Evolutionary conservation across 2,888 invertebrate species (phyloP).

Genomic region (Lasioglossum morio): DNA sequence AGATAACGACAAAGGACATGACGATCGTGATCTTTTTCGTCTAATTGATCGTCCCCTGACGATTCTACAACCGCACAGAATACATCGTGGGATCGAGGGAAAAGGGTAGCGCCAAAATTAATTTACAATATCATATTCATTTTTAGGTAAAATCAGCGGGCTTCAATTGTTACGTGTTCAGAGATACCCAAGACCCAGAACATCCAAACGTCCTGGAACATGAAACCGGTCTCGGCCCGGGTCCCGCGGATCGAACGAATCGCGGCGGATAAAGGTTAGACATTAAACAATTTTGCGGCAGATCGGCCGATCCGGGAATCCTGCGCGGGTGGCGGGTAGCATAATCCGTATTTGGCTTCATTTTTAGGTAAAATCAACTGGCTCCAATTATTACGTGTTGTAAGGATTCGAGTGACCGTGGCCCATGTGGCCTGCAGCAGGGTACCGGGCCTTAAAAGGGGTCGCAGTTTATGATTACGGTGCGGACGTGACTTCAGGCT

Average conservation of each 20-base stretch:
- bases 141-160: too few species aligned
- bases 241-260: not conserved
- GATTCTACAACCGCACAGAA: not conserved
- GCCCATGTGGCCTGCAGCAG: too few species aligned
- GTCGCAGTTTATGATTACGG: too few species aligned
- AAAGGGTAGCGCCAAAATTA: not conserved
- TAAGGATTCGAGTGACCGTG: too few species aligned
- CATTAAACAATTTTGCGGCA: not conserved
- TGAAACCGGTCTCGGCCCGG: not conserved
- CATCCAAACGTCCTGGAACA: not conserved
- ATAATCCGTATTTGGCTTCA: constrained; percentile 50
- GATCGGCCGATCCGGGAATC: constrained; percentile 12
- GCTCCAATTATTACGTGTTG: too few species aligned
- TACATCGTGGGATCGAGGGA: not conserved
- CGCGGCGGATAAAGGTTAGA: not conserved
- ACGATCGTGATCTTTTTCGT: not conserved
- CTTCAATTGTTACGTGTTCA: not conserved
- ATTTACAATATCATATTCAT: not conserved
- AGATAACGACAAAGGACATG: not conserved
- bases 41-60: not conserved
- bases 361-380: too few species aligned
- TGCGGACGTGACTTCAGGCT: too few species aligned
- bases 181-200: not conserved
- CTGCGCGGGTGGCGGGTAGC: constrained; percentile 1
- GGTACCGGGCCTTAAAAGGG: too few species aligned